Evolutionary conservation across 2,113 vertebrate species (phyloP).

Genomic region (Suricata suricatta): DNA sequence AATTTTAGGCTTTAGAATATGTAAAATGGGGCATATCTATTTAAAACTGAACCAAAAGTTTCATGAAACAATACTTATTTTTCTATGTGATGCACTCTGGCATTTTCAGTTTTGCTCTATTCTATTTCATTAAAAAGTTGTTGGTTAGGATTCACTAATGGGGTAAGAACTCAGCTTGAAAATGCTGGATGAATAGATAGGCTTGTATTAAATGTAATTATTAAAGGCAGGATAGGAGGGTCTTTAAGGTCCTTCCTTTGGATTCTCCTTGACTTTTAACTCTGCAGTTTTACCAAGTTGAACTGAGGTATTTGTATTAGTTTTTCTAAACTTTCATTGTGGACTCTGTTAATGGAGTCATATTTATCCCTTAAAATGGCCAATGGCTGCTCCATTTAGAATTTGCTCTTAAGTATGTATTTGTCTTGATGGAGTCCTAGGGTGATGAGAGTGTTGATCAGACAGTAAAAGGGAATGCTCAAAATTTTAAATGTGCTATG

Average conservation of each 20-base stretch:
- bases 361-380: constrained; percentile 34
- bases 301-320: not conserved
- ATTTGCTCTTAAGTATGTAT: not conserved
- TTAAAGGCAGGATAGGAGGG: not conserved
- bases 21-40: not conserved
- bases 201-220: not conserved
- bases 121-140: constrained; percentile 8
- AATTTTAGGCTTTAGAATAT: not conserved
- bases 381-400: not conserved
- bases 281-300: not conserved
- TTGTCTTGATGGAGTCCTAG: constrained; percentile 8
- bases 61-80: not conserved
- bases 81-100: not conserved
- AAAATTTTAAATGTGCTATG: not conserved
- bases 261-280: not conserved
- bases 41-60: not conserved
- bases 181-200: not conserved
- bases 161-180: not conserved
- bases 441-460: not conserved
- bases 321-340: not conserved
- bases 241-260: not conserved
- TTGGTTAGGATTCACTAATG: not conserved
- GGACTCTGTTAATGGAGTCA: not conserved
- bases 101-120: not conserved
- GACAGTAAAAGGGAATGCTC: not conserved